Evolutionary conservation across 2,888 invertebrate genomes (phyloP), one percentile per base, ranked within the genome.

Genomic region (Eremobia ochroleuca): DNA sequence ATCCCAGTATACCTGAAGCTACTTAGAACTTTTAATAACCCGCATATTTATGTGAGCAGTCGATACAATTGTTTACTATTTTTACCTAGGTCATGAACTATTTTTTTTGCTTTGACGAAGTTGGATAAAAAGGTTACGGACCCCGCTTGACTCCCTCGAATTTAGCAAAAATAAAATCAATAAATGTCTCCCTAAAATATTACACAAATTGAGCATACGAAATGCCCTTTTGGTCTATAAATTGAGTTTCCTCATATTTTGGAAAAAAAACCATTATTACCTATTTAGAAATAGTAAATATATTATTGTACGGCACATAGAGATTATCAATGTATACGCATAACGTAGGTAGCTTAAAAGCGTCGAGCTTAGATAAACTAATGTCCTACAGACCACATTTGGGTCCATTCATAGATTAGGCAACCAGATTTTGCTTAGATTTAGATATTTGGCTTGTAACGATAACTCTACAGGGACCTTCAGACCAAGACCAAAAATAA

Each of bases 331-430:
- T 68, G 73, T 85, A 82, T 86, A 87, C 76, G 78, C 82, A 79
- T 84, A 49, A 76, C 78, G 79, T 82, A 85, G 77, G 71, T 76
- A 86, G 85, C 77, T 84, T 86, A 82, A 73, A 58, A 84, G 73
- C 40, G 72, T 85, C 87, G 90, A 90, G 90, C 90, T 90, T 90
- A 90, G 85, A 82, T 62, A 67, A 65, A 82, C 15, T n/a, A 40
- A 74, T 79, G 77, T 83, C 76, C 76, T 79, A 85, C 59, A 71
- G 84, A 87, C 87, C 90, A 88, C 79, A 70, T 73, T 85, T 73
- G 91, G 91, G 91, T 90, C 91, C 91, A 90, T 85, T 87, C 79
- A 78, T 73, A 85, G 81, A 83, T 74, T 84, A 84, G 83, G 77
- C 87, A 67, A 87, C 68, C 52, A 69, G 43, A 61, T 75, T 82